Evolutionary conservation across 1,140 invertebrate species (phyloP).

Genomic region (Drosophila neocordata): DNA sequence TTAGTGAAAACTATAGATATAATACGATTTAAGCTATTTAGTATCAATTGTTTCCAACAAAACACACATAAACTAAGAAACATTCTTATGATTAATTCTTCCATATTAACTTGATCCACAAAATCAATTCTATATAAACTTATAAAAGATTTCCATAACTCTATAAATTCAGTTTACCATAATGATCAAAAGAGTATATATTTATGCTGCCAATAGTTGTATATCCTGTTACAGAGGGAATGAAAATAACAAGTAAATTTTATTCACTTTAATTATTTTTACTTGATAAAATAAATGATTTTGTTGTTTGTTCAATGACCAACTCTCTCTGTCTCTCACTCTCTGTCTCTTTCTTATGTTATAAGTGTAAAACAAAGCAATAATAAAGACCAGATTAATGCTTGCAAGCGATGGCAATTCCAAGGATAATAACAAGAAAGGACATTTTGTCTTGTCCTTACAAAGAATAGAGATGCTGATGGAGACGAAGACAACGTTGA

Average conservation of each 20-base stretch:
- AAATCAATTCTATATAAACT: too few species aligned
- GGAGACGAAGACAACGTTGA: slow-evolving; percentile 18
- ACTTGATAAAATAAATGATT: not conserved
- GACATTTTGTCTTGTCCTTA: slow-evolving; percentile 6
- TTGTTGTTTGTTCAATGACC: slow-evolving; percentile 2
- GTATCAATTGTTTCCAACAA: too few species aligned
- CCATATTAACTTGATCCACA: too few species aligned
- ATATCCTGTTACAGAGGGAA: not conserved
- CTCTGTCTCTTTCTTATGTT: not conserved
- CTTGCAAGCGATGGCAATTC: slow-evolving; percentile 27
- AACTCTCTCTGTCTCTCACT: not conserved
- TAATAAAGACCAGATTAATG: slow-evolving; percentile 43
- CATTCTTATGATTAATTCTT: too few species aligned
- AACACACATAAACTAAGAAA: too few species aligned
- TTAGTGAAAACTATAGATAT: too few species aligned
- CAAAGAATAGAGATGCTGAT: slow-evolving; percentile 16
- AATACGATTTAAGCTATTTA: too few species aligned
- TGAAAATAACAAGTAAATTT: slow-evolving; percentile 12
- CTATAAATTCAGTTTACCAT: too few species aligned
- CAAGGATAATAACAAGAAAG: slow-evolving; percentile 14
- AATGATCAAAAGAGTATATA: too few species aligned
- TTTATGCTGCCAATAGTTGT: too few species aligned
- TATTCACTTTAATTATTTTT: slow-evolving; percentile 5
- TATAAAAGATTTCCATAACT: too few species aligned
- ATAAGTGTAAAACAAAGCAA: slow-evolving; percentile 1